Base-by-base conservation (phyloP, 2,113 vertebrate genomes). In the Dicrurus megarhynchus region DNA sequence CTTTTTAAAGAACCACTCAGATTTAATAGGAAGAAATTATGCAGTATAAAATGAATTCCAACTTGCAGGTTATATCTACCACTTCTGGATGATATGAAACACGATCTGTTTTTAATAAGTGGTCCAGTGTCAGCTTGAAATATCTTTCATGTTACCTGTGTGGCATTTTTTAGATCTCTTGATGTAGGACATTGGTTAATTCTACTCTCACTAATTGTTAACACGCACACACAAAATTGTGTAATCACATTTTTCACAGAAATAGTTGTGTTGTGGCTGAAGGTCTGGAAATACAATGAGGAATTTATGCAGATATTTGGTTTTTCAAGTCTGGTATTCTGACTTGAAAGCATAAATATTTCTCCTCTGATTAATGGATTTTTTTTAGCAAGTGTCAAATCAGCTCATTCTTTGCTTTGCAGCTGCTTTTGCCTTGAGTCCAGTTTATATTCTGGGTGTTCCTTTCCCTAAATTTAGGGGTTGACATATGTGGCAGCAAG, bases 261-360 rank as follows among this genome's bases (percentile, higher is more conserved):
- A 87, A 42, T 32, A 76, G 44, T 39, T 79, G 59, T 90, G 47
- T 90, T 81, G 70, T 76, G 61, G 70, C 84, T 91, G 74, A 75
- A 89, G 71, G 61, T 53, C 59, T 94, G 63, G 74, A 89, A 64
- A 56, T 26, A 74, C 7, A 42, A 44, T 37, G 78, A 84, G 53
- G 46, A 79, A 44, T 89, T 91, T 75, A 55, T 78, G 53, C 57
- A 64, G 60, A 37, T 75, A 49, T 39, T 89, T 86, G 6, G 3
- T 28, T 89, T 90, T 79, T 90, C 76, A 63, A 49, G 63, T 30
- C 84, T 74, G 49, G 35, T 41, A 20, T 92, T 84, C 56, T 64
- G 53, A 64, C 81, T 93, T 83, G 78, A 68, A 90, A 93, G 37
- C n/a, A 52, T 30, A 76, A 94, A 50, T 89, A 76, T 85, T 95